phyloP scores from a whole-genome alignment of 1,140 invertebrate species.

The Drosophila willistoni region DNA sequence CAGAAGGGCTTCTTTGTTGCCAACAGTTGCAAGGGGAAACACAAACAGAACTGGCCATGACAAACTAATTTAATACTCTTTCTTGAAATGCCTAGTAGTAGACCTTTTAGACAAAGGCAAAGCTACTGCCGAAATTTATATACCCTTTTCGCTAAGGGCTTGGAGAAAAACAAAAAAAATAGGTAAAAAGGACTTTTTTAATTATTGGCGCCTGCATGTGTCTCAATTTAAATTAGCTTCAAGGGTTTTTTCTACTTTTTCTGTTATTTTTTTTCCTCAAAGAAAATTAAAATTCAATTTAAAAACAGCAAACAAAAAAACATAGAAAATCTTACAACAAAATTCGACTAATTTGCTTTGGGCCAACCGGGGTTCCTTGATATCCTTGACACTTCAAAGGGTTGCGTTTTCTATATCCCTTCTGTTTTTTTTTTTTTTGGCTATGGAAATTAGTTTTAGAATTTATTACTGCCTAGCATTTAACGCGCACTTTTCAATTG shows the following conservation, averaged over 20 bases:
- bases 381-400: slow-evolving; percentile 62
- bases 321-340: slow-evolving; percentile 59
- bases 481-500: slow-evolving; percentile 73
- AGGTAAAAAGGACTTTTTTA: slow-evolving; percentile 57
- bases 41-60: slow-evolving; percentile 1
- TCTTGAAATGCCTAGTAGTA: too few relatives aligned
- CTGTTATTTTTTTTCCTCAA: background rate
- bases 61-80: too few relatives aligned
- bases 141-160: background rate
- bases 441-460: slow-evolving; percentile 61
- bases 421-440: background rate
- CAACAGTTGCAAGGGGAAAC: slow-evolving; percentile 62
- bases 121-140: background rate
- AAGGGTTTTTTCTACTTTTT: slow-evolving; percentile 39
- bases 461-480: slow-evolving; percentile 56
- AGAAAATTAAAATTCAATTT: slow-evolving; percentile 80
- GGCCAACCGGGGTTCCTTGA: slow-evolving; percentile 36
- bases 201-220: slow-evolving; percentile 80
- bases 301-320: slow-evolving; percentile 72
- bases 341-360: slow-evolving; percentile 69
- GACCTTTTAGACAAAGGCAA: background rate
- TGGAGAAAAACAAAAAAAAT: slow-evolving; percentile 26
- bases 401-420: slow-evolving; percentile 40
- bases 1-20: slow-evolving; percentile 42
- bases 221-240: slow-evolving; percentile 80